These are phyloP conservation scores for Pitangus sulphuratus DNA, from an alignment of 2,797 vertebrate genomes.

Conservation along the genomic window DNA sequence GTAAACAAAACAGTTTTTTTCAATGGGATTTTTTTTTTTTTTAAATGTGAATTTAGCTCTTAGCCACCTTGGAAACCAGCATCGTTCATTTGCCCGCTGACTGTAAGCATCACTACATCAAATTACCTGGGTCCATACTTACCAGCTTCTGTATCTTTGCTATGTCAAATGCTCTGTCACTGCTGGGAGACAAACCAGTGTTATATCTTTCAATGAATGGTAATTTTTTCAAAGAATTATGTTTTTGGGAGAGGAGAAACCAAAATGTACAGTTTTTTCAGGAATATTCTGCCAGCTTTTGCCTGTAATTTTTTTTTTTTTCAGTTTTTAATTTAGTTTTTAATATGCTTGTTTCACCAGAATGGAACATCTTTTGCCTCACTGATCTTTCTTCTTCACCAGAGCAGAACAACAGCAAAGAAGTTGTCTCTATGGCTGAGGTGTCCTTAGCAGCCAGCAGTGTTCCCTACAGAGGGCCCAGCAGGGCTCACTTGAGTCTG, in stretches of 20 bases:
- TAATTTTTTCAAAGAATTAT: neutral
- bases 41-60: neutral
- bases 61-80: neutral
- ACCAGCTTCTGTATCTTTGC: neutral
- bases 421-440: neutral
- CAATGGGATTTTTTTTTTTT: neutral
- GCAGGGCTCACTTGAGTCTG: neutral
- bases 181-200: neutral
- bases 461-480: neutral
- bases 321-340: neutral
- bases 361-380: neutral
- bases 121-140: neutral
- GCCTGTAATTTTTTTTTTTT: neutral
- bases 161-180: neutral
- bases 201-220: neutral
- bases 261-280: neutral
- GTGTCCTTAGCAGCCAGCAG: neutral
- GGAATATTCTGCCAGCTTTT: neutral
- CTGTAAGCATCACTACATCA: neutral
- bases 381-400: neutral
- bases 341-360: neutral
- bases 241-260: neutral
- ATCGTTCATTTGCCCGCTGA: neutral
- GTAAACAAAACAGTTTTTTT: neutral
- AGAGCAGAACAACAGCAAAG: neutral